Evolutionary conservation across 2,113 vertebrate genomes (phyloP), one percentile per base, ranked within the genome.

Genomic region (Phyllostomus discolor): DNA sequence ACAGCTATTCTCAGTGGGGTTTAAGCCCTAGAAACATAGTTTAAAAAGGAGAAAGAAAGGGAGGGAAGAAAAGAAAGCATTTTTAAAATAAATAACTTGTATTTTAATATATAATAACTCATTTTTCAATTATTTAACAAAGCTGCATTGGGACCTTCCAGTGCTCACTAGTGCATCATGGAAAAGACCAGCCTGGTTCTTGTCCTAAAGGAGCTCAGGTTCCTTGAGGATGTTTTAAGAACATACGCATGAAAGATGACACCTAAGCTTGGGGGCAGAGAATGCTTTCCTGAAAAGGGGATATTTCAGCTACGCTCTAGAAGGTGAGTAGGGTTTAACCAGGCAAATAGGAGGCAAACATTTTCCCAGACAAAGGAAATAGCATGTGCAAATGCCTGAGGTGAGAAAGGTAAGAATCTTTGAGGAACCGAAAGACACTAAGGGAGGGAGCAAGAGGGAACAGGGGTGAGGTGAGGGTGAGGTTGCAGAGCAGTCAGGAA

Each of bases 11-110:
- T 62, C 66, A 67, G 66, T 88, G 54, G 50, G 80, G 88, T 76
- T 95, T 50, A 86, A 96, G 66, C 35, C n/a, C 46, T 93, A 35
- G 52, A 72, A 92, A 70, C n/a, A 50, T n/a, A 35, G 79, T 75
- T 73, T 72, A 80, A 66, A 67, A 86, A 87, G 67, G 76, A 66
- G n/a, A 31, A 35, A 81, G 15, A 38, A 48, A 59, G 20, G 26
- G 5, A 64, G 41, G 52, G n/a, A 66, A 6, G 28, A 31, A 90
- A 82, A 87, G 33, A 86, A 75, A n/a, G 31, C 19, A 72, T 86
- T 88, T 88, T 80, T 26, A 70, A 67, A 84, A 31, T 59, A 83
- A 86, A 38, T 31, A 48, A 50, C 19, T 88, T 90, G 22, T 1
- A 24, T 81, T 95, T 92, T 64, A 89, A 70, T 73, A 54, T 62